phyloP scores from a whole-genome alignment of 2,888 invertebrate genomes.

The Branchellion lobata region DNA sequence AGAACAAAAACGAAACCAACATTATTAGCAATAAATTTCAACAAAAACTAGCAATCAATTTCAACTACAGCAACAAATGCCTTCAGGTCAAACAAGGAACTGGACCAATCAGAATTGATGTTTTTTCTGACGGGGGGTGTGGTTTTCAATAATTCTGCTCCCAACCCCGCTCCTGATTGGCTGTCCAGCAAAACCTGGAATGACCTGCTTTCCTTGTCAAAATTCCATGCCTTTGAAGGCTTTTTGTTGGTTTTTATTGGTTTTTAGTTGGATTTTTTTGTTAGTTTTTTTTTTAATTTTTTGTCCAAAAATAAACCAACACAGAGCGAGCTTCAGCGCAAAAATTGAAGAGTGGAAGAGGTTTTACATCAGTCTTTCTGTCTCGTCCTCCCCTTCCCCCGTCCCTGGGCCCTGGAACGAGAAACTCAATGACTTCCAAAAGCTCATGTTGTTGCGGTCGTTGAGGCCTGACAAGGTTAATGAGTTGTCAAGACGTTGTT shows the following conservation, averaged over 20 bases:
- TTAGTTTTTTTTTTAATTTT: no score
- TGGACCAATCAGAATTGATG: constrained; percentile 63
- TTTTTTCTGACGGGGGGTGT: constrained; percentile 67
- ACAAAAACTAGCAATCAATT: neutral
- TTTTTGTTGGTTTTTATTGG: constrained; percentile 43
- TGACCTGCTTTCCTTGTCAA: constrained; percentile 74
- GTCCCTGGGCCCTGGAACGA: constrained; percentile 77
- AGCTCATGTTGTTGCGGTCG: constrained; percentile 76
- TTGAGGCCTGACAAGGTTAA: constrained; percentile 83
- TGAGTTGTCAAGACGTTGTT: no score
- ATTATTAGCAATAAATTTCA: neutral
- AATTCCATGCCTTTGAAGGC: constrained; percentile 64
- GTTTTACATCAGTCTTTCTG: constrained; percentile 71
- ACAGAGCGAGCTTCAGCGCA: constrained; percentile 67
- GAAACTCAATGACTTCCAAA: constrained; percentile 72
- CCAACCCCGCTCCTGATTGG: constrained; percentile 73
- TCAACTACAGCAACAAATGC: neutral
- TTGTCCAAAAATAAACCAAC: no score
- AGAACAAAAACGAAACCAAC: no score
- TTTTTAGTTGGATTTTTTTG: neutral
- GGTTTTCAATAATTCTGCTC: constrained; percentile 70
- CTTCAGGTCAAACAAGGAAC: constrained; percentile 58
- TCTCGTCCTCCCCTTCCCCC: constrained; percentile 52
- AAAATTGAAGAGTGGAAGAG: constrained; percentile 71
- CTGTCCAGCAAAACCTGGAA: constrained; percentile 77